phyloP scores from a whole-genome alignment of 64 coral and sea anemone species.

The Montipora foliosa region DNA sequence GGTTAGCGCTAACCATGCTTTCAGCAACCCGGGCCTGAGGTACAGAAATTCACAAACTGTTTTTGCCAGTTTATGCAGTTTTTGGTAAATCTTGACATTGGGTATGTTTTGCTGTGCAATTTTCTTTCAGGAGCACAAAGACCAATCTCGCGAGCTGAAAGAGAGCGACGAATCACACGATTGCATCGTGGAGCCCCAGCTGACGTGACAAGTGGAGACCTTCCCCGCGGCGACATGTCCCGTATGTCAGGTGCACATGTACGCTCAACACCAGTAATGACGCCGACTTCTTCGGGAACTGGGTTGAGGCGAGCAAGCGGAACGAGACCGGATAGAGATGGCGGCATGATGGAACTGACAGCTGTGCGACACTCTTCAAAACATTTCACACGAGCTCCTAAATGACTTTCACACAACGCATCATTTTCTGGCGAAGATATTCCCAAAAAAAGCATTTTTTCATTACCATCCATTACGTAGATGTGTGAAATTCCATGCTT shows the following conservation, averaged over 20 bases:
- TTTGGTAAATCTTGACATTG: no score
- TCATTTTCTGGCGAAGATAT: neutral
- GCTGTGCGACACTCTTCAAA: constrained; percentile 40
- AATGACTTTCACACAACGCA: neutral
- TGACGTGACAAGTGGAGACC: constrained; percentile 66
- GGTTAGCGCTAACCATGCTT: no score
- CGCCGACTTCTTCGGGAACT: constrained; percentile 62
- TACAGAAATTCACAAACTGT: no score
- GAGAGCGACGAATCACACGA: constrained; percentile 78
- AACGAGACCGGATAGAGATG: constrained; percentile 80
- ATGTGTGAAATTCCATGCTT: neutral
- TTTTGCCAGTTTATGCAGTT: no score
- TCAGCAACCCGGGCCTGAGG: no score
- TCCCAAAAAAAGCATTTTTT: neutral
- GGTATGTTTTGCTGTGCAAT: neutral
- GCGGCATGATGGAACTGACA: constrained; percentile 73
- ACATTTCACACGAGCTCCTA: constrained; percentile 27
- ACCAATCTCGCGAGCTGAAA: constrained; percentile 86
- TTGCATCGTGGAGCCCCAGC: constrained; percentile 85
- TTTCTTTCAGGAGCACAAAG: constrained; percentile 69
- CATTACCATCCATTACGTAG: neutral
- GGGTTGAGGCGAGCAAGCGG: constrained; percentile 77
- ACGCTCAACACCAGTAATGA: constrained; percentile 93
- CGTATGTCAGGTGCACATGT: constrained; percentile 92
- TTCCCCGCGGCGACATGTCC: constrained; percentile 86